Percentiles rank a stretch among this genome's conserved stretches.
phyloP scores from a whole-genome alignment of 2,113 vertebrate species.

The Felis chaus region DNA sequence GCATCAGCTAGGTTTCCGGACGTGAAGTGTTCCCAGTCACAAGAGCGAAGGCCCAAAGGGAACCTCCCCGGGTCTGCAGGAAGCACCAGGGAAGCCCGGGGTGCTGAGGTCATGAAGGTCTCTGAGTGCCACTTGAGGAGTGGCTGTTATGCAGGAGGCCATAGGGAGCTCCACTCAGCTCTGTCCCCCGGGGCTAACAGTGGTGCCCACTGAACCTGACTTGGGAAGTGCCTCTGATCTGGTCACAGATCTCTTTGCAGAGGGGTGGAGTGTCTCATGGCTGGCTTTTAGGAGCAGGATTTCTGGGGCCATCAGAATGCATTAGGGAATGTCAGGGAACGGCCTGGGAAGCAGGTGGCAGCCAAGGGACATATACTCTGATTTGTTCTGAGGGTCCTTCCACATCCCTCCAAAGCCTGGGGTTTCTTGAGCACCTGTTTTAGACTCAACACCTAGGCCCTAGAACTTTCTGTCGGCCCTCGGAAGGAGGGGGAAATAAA shows the following conservation, averaged over 20 bases:
- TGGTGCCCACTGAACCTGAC: rapidly evolving
- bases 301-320: not conserved
- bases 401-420: not conserved
- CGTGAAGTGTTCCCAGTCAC: too few relatives aligned
- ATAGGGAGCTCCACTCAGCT: rapidly evolving
- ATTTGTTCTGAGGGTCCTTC: not conserved
- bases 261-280: rapidly evolving
- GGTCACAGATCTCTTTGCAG: too few relatives aligned
- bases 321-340: not conserved
- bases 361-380: rapidly evolving
- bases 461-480: not conserved
- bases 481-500: not conserved
- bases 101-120: not conserved
- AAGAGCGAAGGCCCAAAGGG: not conserved
- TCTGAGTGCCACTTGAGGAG: not conserved
- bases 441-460: not conserved
- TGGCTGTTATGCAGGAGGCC: not conserved
- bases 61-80: not conserved
- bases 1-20: not conserved
- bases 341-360: not conserved
- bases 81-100: rapidly evolving
- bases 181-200: not conserved
- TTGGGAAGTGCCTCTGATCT: not conserved
- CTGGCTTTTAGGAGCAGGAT: not conserved
- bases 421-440: not conserved